Conservation (phyloP, 2,113 vertebrate species). For the Oxyruncus cristatus region DNA sequence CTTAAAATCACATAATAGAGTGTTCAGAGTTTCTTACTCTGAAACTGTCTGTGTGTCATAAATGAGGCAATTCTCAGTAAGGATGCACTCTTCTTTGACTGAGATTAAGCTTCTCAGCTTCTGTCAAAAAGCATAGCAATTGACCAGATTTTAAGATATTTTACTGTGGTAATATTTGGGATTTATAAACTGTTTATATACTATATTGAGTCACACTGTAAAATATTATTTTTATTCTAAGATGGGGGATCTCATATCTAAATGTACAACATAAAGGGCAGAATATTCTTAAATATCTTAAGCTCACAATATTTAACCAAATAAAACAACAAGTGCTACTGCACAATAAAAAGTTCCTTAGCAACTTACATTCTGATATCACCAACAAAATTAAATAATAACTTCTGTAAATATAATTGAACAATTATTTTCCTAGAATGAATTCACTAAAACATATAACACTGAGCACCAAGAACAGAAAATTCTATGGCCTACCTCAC, state of each 20-base stretch:
- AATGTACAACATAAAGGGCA: background rate
- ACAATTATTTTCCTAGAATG: background rate
- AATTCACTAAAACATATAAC: background rate
- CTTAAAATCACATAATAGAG: background rate
- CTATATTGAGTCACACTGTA: background rate
- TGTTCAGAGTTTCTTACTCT: background rate
- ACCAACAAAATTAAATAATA: background rate
- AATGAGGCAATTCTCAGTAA: background rate
- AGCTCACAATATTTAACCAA: background rate
- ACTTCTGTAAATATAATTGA: background rate
- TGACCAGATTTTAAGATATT: background rate
- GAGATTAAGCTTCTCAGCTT: background rate
- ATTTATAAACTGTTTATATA: background rate
- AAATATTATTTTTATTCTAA: background rate
- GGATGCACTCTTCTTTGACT: background rate
- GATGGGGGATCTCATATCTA: background rate
- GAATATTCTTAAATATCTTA: background rate
- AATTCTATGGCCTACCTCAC: background rate
- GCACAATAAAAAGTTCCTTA: background rate
- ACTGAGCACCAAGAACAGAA: background rate
- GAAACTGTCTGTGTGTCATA: background rate
- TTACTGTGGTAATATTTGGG: background rate
- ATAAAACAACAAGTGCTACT: background rate
- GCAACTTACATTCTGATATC: background rate
- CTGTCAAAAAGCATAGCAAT: background rate